Evolutionary conservation across 2,113 vertebrate genomes (phyloP), one percentile per base, ranked within the genome.

Genomic region (Porphyrio hochstetteri): DNA sequence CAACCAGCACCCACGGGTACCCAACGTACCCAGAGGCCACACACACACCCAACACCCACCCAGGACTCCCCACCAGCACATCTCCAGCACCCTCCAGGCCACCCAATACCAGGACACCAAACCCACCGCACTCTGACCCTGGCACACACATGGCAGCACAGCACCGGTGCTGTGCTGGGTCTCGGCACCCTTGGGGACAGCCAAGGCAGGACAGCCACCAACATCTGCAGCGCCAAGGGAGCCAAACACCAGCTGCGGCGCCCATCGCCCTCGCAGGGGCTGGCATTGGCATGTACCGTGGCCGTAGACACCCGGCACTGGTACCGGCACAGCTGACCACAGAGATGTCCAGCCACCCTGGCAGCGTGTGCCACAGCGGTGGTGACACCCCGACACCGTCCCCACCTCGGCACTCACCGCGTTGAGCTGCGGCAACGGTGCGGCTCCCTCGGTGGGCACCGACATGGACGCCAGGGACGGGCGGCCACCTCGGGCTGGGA

Each of bases 351-450:
- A 2, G 33, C 52, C 3, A 1, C 38, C 56, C 35, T 4, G 5
- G 44, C 50, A 20, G 33, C 0, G n/a, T 8, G 17, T 9, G 1
- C 4, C 11, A 38, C 10, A 9, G 56, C 7, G 5, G 24, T 21
- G 10, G 29, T 20, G 38, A 55, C 55, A 13, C 3, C 78, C n/a
- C 11, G 0, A 16, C 0, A 1, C 33, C 33, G 76, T 63, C 14
- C 55, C 80, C 90, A 27, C 40, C 6, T 25, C 3, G 10, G 38
- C 13, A 95, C 94, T 95, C 91, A 95, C 94, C 7, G 80, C 3
- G 3, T 69, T 64, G 75, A 95, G 83, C 94, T 91, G 91, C 25
- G 94, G 91, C 20, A 77, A 64, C 8, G 86, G 48, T 16, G 79
- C 36, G 9, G 91, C 59, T 6, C 75, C 80, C 80, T 93, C 88